phyloP scores from a whole-genome alignment of 53 echinoderm and acorn worm species.

The Patiria pectinifera region DNA sequence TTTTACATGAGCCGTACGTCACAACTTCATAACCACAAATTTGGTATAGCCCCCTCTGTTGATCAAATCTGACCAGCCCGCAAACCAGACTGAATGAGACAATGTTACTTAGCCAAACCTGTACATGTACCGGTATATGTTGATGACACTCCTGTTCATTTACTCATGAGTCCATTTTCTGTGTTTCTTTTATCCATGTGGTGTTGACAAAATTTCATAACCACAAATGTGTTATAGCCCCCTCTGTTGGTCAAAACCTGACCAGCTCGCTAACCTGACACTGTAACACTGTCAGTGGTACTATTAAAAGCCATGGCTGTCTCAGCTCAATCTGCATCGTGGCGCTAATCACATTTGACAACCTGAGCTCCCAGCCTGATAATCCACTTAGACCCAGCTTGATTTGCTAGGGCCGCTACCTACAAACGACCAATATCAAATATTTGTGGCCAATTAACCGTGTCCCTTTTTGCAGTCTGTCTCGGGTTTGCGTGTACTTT shows the following conservation, averaged over 20 bases:
- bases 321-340: background rate
- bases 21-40: background rate
- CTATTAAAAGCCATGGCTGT: background rate
- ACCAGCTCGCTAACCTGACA: background rate
- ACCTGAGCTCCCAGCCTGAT: slow-evolving; percentile 32
- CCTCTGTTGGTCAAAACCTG: slow-evolving; percentile 31
- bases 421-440: slow-evolving; percentile 41
- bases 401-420: slow-evolving; percentile 16
- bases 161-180: too few relatives aligned
- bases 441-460: slow-evolving; percentile 51
- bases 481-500: slow-evolving; percentile 40
- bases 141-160: too few relatives aligned
- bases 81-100: too few relatives aligned
- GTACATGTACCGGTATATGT: too few relatives aligned
- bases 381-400: slow-evolving; percentile 54
- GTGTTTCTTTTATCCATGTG: too few relatives aligned
- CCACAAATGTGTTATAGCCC: slow-evolving; percentile 19
- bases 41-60: slow-evolving; percentile 49
- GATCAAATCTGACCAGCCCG: slow-evolving; percentile 5
- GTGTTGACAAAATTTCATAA: too few relatives aligned
- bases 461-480: slow-evolving; percentile 42
- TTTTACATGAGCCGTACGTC: background rate
- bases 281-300: background rate
- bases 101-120: too few relatives aligned
- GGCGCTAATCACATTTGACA: slow-evolving; percentile 58